Conservation (phyloP, 2,888 invertebrate species). For the Amiota mariae region DNA sequence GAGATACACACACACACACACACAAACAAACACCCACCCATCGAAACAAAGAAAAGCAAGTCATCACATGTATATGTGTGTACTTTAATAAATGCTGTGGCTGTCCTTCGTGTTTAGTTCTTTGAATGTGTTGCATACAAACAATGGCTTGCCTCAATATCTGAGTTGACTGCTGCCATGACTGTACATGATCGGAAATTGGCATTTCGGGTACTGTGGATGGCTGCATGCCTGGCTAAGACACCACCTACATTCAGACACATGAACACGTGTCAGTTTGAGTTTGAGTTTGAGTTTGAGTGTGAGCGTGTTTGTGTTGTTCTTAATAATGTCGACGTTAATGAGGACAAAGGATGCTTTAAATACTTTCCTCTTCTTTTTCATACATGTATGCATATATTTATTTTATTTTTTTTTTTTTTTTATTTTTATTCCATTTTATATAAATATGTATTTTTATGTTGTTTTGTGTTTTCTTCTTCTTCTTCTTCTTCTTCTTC, state of each 20-base stretch:
- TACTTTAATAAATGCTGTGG: background rate
- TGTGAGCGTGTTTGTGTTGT: background rate
- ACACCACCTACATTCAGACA: background rate
- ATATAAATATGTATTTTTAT: no score
- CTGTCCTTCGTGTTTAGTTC: constrained; percentile 2
- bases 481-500: no score
- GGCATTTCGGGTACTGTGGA: constrained; percentile 6
- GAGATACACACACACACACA: constrained; percentile 10
- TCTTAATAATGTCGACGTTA: constrained; percentile 22
- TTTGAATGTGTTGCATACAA: background rate
- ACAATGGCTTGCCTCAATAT: constrained; percentile 4
- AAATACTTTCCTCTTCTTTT: constrained; percentile 10
- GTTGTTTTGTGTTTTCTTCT: no score
- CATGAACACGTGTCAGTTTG: background rate
- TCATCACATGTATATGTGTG: background rate
- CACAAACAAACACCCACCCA: constrained; percentile 23
- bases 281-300: background rate
- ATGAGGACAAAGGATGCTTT: constrained; percentile 20
- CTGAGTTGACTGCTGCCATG: constrained; percentile 6
- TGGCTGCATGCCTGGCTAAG: background rate
- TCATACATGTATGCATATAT: constrained; percentile 3
- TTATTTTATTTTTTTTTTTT: background rate
- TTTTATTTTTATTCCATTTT: no score
- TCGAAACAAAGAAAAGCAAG: background rate
- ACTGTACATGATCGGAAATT: constrained; percentile 24